Evolutionary conservation across 2,888 invertebrate genomes (phyloP), one percentile per base, ranked within the genome.

Genomic region (Bellardia pandia): DNA sequence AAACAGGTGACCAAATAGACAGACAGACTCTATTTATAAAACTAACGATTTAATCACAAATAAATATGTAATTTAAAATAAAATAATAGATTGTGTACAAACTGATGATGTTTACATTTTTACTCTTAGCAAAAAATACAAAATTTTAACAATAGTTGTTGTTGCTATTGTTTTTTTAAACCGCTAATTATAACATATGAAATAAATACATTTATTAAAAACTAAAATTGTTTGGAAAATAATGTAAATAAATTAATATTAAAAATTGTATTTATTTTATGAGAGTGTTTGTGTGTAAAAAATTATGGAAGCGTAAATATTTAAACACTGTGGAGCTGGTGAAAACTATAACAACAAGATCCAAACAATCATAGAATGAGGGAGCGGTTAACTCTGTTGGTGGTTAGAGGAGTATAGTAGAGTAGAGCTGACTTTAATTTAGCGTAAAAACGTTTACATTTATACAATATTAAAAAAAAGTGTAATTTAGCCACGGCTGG

Each of bases 361-460:
- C 7, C 45, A 51, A 64, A 77, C 40, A 56, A 72, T 8, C 4
- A 64, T 33, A 64, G 1, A 33, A 23, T 37, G n/a, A 51, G 68
- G 16, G 13, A 48, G 6, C 48, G 74, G 40, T 42, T 14, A 48
- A 23, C 33, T 56, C 16, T 40, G 14, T 40, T 33, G 56, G 53
- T 37, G 42, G 79, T 7, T 51, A 40, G 62, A 60, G 79, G 62
- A 68, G 66, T 45, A 30, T 0, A 23, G n/a, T n/a, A n/a, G n/a
- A n/a, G 5, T 45, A 48, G 40, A n/a, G 48, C 23, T 42, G 75
- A 69, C 62, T 66, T 86, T 80, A 87, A 87, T 81, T 87, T 87
- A 75, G 87, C 85, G 85, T 85, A 69, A 81, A 87, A 87, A 85
- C 87, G 87, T 85, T 87, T 78, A 75, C 85, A 87, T 81, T 87